Base-by-base conservation (phyloP, 2,888 invertebrate species). In the Clanis bilineata region DNA sequence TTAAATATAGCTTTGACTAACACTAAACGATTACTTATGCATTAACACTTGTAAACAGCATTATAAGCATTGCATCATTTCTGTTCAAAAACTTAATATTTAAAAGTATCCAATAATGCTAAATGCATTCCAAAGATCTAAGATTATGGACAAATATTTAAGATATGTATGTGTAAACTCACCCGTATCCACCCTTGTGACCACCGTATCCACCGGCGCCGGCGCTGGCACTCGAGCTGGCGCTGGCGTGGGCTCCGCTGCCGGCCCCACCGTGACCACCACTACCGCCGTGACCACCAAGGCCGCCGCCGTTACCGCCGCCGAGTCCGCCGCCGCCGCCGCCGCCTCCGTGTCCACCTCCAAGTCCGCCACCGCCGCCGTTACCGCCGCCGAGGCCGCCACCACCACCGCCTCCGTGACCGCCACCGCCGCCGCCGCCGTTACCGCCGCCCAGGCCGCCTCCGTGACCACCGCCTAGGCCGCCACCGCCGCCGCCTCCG, bases 181-280 rank as follows among this genome's bases (percentile, higher is more conserved):
- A 85, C 84, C 83, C 81, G 62, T 82, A 79, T 66, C 79, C 74
- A 4, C 74, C 68, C 51, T 73, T 76, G 47, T 74, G 64, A n/a
- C n/a, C n/a, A n/a, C n/a, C n/a, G n/a, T n/a, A n/a, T n/a, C 69
- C 74, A 0, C 70, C 68, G 0, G 70, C 25, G 1, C 47, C 9
- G 1, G 56, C 56, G 0, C 70, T 69, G 10, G 74, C 72, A n/a
- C 72, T 66, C 12, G 65, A 62, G 1, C 69, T 65, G 1, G 67
- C 66, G 3, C 74, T 72, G 25, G 61, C 45, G 1, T 69, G 65
- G 2, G 74, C 73, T 0, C 70, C 62, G 1, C 71, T 68, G 0
- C 66, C 66, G 5, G 67, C 68, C 32, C 69, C 64, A 0, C 66
- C 63, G 0, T 66, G 59, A 9, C 70, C 66, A 15, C 69, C 60